Base-by-base conservation (phyloP, 2,888 invertebrate genomes). In the Teleogryllus oceanicus region DNA sequence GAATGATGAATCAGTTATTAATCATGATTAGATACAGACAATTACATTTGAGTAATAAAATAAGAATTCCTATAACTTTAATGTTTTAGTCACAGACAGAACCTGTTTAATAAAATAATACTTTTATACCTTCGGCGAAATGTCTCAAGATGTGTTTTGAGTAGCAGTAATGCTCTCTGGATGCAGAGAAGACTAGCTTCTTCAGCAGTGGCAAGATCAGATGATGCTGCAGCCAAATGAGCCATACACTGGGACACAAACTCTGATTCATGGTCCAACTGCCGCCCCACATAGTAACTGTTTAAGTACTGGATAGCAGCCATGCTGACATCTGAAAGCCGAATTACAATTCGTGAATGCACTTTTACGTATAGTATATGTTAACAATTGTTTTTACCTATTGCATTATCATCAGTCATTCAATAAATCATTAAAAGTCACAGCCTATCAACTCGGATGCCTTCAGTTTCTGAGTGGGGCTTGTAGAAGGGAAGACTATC, bases 211-310 rank as follows among this genome's bases (percentile, higher is more conserved):
- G 83, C 87, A 3, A 95, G 88, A 83, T 94, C 93, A 84, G 92
- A 92, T 1, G 95, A 93, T 1, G 96, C 95, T 75, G 94, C 94
- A 51, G 94, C 93, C 76, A 97, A 89, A 86, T 96, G 95, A 78
- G 94, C 94, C 97, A 97, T 97, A 86, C 97, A 97, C 83, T 96
- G 94, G 75, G 95, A 92, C 1, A 98, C 94, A 86, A 98, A 98
- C 85, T 97, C 97, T 81, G 94, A 94, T 87, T 97, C 97, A 84
- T 96, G 93, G 83, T 96, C 94, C 76, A 97, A 87, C 85, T 96
- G 95, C 82, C 96, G 94, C 11, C 96, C 95, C 92, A 97, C 96
- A 87, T 97, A 98, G 87, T 96, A 97, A 85, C 94, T 94, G 87
- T 97, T 98, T 80, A 98, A 90, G 86, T 96, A 96, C 86, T 97